Conservation (phyloP, 2,797 vertebrate species). For the Peromyscus attwateri region DNA sequence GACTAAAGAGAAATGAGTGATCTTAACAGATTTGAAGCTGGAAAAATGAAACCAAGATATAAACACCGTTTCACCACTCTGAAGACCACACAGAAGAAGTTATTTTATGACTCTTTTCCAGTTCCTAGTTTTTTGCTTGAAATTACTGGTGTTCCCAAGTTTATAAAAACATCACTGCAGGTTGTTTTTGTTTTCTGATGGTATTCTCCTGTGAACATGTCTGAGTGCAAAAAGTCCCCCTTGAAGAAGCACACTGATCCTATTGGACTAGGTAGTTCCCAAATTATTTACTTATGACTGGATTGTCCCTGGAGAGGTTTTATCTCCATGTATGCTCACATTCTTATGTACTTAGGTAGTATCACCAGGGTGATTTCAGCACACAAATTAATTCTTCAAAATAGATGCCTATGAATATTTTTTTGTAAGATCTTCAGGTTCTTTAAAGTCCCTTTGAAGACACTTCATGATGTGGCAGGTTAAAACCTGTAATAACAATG, state of each 20-base stretch:
- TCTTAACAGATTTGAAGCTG: not conserved
- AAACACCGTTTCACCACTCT: not conserved
- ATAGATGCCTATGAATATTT: not conserved
- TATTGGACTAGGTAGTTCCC: not conserved
- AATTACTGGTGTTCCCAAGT: not conserved
- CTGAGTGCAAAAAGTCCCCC: too few species aligned
- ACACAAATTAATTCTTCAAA: not conserved
- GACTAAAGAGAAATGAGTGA: not conserved
- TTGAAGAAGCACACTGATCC: too few species aligned
- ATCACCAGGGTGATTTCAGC: not conserved
- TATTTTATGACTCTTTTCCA: not conserved
- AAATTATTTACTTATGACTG: too few species aligned
- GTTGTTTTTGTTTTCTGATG: not conserved
- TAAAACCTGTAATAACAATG: not conserved
- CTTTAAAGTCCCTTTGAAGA: not conserved
- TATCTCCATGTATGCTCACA: not conserved
- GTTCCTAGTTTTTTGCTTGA: not conserved
- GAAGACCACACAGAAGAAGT: not conserved
- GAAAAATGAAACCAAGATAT: not conserved
- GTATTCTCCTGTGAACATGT: too few species aligned
- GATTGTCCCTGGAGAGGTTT: not conserved
- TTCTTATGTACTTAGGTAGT: not conserved
- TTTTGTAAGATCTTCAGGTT: not conserved
- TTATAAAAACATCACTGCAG: not conserved
- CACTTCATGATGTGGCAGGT: not conserved